Percentiles rank a stretch among this genome's conserved stretches.
Conservation (phyloP, 2,113 vertebrate species). For the Phrynocephalus versicolor region DNA sequence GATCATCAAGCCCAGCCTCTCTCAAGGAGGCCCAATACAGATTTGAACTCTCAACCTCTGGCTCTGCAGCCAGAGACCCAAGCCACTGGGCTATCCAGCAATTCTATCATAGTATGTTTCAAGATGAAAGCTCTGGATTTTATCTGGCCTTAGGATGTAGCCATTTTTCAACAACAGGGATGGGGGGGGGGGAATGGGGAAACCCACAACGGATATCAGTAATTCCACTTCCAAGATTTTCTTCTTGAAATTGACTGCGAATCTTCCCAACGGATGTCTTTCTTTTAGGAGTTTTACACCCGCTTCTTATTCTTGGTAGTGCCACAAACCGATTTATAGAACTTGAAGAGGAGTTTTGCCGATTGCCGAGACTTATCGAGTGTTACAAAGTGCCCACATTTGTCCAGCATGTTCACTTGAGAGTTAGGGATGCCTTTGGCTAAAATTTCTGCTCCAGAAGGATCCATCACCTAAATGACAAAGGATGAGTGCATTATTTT, state of each 20-base stretch:
- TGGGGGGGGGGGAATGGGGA: background rate
- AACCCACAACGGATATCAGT: background rate
- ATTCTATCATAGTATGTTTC: no score
- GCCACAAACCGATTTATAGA: background rate
- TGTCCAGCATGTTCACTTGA: background rate
- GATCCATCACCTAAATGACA: constrained; percentile 1
- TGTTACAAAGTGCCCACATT: constrained; percentile 10
- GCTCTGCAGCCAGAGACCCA: no score
- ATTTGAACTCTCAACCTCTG: no score
- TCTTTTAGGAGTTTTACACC: background rate
- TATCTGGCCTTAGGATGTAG: background rate
- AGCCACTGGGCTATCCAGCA: no score
- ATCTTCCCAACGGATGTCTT: background rate
- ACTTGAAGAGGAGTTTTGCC: background rate
- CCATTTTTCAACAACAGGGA: background rate
- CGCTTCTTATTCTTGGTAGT: background rate
- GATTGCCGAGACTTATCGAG: background rate
- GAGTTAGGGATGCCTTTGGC: background rate
- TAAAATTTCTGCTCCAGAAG: background rate
- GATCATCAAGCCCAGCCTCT: no score
- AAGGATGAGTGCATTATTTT: background rate
- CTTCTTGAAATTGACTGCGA: background rate
- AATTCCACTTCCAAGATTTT: background rate
- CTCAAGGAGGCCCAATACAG: no score
- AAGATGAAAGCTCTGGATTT: background rate